Evolutionary conservation across 1,140 invertebrate genomes (phyloP).

Genomic region (Drosophila setifemur): DNA sequence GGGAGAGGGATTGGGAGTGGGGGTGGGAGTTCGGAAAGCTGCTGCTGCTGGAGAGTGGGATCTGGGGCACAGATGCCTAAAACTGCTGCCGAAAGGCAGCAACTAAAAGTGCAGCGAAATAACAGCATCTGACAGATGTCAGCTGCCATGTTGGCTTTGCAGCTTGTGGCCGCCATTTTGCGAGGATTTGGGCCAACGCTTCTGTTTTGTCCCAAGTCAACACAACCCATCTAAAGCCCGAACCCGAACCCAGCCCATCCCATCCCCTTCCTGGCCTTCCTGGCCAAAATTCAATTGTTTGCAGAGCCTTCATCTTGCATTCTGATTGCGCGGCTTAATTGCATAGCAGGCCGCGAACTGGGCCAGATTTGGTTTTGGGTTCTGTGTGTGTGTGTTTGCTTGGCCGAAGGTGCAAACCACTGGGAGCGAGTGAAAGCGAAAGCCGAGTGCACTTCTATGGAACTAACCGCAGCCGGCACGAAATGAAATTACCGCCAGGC

Average conservation of each 20-base stretch:
- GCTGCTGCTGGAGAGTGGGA: no score
- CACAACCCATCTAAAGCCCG: neutral
- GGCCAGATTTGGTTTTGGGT: constrained; percentile 49
- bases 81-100: constrained; percentile 30
- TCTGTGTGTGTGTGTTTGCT: constrained; percentile 7
- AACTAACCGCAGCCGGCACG: constrained; percentile 19
- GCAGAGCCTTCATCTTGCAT: constrained; percentile 75
- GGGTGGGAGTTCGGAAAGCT: neutral
- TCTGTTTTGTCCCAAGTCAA: constrained; percentile 5
- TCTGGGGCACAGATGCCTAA: constrained; percentile 11
- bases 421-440: constrained; percentile 46
- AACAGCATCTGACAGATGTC: constrained; percentile 40
- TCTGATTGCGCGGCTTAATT: constrained; percentile 79
- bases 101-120: constrained; percentile 54
- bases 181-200: constrained; percentile 51
- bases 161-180: constrained; percentile 74
- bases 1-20: no score
- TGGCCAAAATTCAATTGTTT: constrained; percentile 70
- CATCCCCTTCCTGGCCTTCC: constrained; percentile 1
- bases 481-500: constrained; percentile 47
- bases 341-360: constrained; percentile 47
- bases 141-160: constrained; percentile 67
- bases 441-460: constrained; percentile 55
- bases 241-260: neutral
- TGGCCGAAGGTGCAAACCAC: constrained; percentile 15